Conservation (phyloP, 2,888 invertebrate species). For the Mythimna ferrago region DNA sequence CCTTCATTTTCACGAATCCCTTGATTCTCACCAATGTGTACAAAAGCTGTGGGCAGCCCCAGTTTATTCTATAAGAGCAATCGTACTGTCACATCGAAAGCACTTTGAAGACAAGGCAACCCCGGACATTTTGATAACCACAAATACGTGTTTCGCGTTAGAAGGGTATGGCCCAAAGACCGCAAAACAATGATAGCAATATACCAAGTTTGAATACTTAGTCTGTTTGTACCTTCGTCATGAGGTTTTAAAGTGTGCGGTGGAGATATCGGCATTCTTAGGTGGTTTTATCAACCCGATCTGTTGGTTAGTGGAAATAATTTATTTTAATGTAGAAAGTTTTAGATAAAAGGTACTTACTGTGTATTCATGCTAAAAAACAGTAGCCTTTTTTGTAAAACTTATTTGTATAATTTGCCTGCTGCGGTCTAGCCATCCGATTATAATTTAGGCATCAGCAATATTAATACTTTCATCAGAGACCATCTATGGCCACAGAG, state of each 20-base stretch:
- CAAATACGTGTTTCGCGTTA: constrained; percentile 81
- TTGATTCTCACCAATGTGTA: constrained; percentile 40
- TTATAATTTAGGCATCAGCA: no score
- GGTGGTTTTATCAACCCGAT: constrained; percentile 51
- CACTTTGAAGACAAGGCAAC: constrained; percentile 71
- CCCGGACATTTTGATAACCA: constrained; percentile 78
- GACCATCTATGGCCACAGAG: no score
- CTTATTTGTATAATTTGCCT: neutral
- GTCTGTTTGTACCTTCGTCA: constrained; percentile 73
- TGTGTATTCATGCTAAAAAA: neutral
- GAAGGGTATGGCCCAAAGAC: constrained; percentile 75
- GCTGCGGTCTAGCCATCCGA: no score
- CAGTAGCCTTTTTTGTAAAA: neutral
- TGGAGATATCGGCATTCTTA: constrained; percentile 58
- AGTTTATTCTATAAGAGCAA: constrained; percentile 60
- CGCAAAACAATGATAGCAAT: constrained; percentile 82
- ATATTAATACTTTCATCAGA: no score
- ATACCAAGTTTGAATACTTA: constrained; percentile 81
- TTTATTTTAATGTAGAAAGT: constrained; percentile 5
- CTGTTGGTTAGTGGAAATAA: constrained; percentile 17
- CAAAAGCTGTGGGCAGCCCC: constrained; percentile 34
- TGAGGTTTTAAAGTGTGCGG: constrained; percentile 73
- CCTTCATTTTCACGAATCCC: constrained; percentile 41
- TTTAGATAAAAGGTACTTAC: neutral
- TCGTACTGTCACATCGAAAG: constrained; percentile 65